phyloP scores from a whole-genome alignment of 2,113 vertebrate species.

The Cyanocitta stelleri region DNA sequence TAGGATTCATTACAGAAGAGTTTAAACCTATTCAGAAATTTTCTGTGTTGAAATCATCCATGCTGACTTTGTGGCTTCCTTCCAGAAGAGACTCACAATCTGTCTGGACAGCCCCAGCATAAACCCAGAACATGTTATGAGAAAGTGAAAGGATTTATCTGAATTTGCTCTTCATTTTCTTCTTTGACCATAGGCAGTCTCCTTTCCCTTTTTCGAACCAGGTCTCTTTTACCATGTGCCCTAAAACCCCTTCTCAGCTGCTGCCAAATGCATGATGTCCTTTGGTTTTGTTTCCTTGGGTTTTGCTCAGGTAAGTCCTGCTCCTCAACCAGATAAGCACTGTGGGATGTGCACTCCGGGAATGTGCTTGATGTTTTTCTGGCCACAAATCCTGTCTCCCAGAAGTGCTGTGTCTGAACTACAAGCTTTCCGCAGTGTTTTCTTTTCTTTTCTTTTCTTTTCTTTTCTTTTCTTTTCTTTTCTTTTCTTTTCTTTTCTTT shows the following conservation, averaged over 20 bases:
- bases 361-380: background rate
- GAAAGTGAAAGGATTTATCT: background rate
- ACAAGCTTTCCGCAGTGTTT: background rate
- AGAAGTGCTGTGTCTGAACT: background rate
- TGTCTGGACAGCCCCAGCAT: background rate
- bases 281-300: background rate
- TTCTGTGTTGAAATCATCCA: background rate
- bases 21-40: background rate
- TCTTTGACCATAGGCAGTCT: background rate
- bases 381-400: background rate
- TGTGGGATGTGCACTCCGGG: background rate
- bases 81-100: background rate
- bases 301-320: background rate
- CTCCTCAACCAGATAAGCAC: background rate
- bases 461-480: background rate
- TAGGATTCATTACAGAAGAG: background rate
- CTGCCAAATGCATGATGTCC: background rate
- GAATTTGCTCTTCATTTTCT: background rate
- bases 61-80: background rate
- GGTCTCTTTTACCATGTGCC: background rate
- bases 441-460: background rate
- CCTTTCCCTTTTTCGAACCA: background rate
- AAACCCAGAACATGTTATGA: background rate
- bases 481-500: background rate
- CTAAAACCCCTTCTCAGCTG: background rate